These are phyloP conservation scores for Podargus strigoides DNA, from an alignment of 2,797 vertebrate species.

Conservation along the genomic window DNA sequence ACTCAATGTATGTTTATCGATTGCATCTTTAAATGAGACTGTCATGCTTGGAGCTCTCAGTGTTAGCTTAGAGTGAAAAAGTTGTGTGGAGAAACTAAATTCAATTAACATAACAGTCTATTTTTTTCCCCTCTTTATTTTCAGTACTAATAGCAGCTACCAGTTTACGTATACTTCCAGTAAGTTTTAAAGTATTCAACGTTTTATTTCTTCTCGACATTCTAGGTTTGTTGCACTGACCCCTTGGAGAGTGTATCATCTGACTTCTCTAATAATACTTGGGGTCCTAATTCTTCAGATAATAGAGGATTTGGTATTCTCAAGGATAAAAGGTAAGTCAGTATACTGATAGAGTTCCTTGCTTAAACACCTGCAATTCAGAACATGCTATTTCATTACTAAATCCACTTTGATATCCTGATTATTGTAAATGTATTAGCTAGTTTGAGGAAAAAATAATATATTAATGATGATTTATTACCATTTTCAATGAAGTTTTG, in stretches of 20 bases:
- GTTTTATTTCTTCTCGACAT: not conserved
- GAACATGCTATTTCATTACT: not conserved
- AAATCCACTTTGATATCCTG: not conserved
- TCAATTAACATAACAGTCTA: not conserved
- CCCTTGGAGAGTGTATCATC: slow-evolving; percentile 77
- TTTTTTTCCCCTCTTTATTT: not conserved
- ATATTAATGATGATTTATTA: not conserved
- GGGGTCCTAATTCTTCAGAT: slow-evolving; percentile 74
- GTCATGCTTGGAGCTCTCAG: not conserved
- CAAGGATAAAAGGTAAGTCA: slow-evolving; percentile 72
- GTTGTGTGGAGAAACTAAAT: not conserved
- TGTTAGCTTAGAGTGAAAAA: not conserved
- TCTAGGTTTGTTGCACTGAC: slow-evolving; percentile 77
- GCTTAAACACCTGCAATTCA: not conserved
- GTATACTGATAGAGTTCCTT: not conserved
- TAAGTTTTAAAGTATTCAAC: not conserved
- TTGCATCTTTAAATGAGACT: not conserved
- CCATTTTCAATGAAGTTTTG: not conserved
- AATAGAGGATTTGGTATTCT: slow-evolving; percentile 76
- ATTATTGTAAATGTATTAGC: not conserved
- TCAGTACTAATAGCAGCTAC: not conserved
- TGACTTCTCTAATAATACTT: slow-evolving; percentile 73
- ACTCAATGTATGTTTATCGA: not conserved
- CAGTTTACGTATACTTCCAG: not conserved
- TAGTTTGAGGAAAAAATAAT: not conserved